Evolutionary conservation across 2,113 vertebrate genomes (phyloP), one percentile per base, ranked within the genome.

Genomic region (Lota lota): DNA sequence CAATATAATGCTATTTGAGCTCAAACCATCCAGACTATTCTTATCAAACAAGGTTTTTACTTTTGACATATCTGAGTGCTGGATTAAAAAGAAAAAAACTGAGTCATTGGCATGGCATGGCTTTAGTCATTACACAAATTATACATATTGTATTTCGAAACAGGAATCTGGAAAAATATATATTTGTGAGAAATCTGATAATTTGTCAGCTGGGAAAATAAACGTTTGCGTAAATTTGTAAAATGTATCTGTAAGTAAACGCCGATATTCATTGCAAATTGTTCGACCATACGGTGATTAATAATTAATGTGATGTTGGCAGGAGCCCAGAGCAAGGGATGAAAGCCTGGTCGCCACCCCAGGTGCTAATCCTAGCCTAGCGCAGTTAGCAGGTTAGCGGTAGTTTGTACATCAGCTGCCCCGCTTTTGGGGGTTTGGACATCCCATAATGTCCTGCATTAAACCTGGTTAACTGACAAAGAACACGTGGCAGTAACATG

Each of bases 221-320:
- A 24, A 22, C 53, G 17, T 57, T 65, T 66, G 51, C 33, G 40
- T 68, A 66, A 72, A 71, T 78, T 68, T 61, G 21, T 22, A 2
- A 22, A 60, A 21, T 21, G 21, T 20, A 21, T 15, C 22, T 24
- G 54, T 63, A n/a, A 70, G 70, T 71, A 70, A 72, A 77, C 67
- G 54, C 66, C 24, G 65, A 81, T 66, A 81, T 72, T 75, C 79
- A 78, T 75, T 75, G 16, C 19, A 69, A 68, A 67, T 73, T 62
- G 78, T 79, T 63, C 22, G 67, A 79, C 83, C 87, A 89, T 86
- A 90, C 87, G 87, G 84, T 83, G 64, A 73, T 90, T 80, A 88
- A 90, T 90, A 82, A 90, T 90, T 89, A 78, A 89, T 80, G 59
- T 66, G 77, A 47, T 66, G 75, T 76, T 90, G 87, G 87, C 87